Percentiles rank a stretch among this genome's conserved stretches.
phyloP scores from a whole-genome alignment of 2,888 invertebrate genomes.

The Drosophila melanosoma region DNA sequence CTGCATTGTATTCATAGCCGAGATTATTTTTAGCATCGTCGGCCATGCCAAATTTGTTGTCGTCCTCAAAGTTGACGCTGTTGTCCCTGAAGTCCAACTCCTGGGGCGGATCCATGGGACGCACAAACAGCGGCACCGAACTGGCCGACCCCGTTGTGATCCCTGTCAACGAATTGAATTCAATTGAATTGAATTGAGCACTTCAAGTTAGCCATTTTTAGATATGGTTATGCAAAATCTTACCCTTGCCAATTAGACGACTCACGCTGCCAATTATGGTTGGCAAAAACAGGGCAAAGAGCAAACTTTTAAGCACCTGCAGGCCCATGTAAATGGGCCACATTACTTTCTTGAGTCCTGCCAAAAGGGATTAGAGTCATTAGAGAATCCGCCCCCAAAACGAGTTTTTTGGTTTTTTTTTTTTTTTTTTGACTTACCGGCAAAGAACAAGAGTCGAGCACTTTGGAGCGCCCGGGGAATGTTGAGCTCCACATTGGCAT shows the following conservation, averaged over 20 bases:
- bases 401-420: not conserved
- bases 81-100: slow-evolving; percentile 91
- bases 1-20: slow-evolving; percentile 82
- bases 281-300: slow-evolving; percentile 93
- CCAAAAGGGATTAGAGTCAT: slow-evolving; percentile 86
- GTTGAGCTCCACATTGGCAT: slow-evolving; percentile 87
- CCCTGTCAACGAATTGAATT: slow-evolving; percentile 67
- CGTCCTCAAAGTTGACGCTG: slow-evolving; percentile 87
- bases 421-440: slow-evolving; percentile 85
- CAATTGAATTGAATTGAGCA: not conserved
- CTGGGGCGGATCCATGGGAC: slow-evolving; percentile 86
- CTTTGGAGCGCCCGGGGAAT: slow-evolving; percentile 87
- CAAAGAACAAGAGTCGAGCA: slow-evolving; percentile 88
- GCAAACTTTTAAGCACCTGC: slow-evolving; percentile 92
- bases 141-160: slow-evolving; percentile 83
- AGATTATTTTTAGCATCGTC: slow-evolving; percentile 63
- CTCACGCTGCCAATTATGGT: slow-evolving; percentile 93
- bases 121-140: slow-evolving; percentile 83
- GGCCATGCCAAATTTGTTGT: slow-evolving; percentile 67
- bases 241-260: slow-evolving; percentile 93
- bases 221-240: slow-evolving; percentile 32
- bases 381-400: not conserved
- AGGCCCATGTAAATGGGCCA: slow-evolving; percentile 93
- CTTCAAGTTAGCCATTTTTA: not conserved
- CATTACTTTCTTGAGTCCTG: slow-evolving; percentile 93